Base-by-base conservation (phyloP, 37 sponge, comb jelly and placozoan genomes). In the Tethya wilhelma region DNA sequence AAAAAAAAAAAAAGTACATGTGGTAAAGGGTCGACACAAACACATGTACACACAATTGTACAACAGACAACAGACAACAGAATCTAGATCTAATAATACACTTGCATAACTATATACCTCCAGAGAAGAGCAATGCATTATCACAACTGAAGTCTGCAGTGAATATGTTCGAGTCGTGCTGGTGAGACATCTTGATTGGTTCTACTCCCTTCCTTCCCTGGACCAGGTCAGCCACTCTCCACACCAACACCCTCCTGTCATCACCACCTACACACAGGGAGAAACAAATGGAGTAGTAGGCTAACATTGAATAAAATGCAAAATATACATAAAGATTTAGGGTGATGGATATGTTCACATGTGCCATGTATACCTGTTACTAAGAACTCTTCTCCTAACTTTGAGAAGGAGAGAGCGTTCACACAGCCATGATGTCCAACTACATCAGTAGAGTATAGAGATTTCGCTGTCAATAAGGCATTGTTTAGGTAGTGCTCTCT, bases 131-230 rank as follows among this genome's bases (percentile, higher is more conserved):
- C 56, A 23, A 83, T 23, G 67, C 22, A 32, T 73, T 79, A 38
- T 83, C 74, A 64, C 78, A 78, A 40, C 70, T 73, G 80, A 89
- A 84, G n/a, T 34, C 55, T 11, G 65, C 53, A 1, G 80, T 55
- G 85, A 89, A 89, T 12, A 89, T 63, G 38, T 89, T 89, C 11
- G 85, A 78, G 34, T 31, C 14, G 64, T 89, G 90, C 44, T 44
- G 31, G 20, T 75, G 44, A 12, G 31, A 31, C 79, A 89, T 81
- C 49, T 26, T 26, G 30, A 76, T 23, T 2, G 89, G 71, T 19
- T 22, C 7, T 40, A 29, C 33, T 14, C 43, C 29, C 17, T 33
- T 12, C 1, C 4, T 22, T 0, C 85, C 80, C 56, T 36, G 39
- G 19, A 88, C 38, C 36, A 71, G 34, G 17, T 75, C 78, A 2